Percentiles rank a stretch among this genome's conserved stretches.
phyloP scores from a whole-genome alignment of 2,797 vertebrate species.

The Iguana delicatissima region DNA sequence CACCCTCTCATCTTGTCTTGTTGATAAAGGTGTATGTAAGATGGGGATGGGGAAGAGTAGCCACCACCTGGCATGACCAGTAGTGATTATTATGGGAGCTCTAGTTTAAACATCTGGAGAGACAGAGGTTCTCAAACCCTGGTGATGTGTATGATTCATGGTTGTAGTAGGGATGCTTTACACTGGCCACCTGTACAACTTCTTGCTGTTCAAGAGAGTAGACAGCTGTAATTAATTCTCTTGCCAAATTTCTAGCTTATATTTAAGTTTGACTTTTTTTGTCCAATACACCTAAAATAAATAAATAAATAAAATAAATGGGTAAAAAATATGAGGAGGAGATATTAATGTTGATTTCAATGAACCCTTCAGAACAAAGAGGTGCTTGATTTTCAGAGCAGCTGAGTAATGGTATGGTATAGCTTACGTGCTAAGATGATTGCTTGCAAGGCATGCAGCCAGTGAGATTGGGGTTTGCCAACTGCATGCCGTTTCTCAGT shows the following conservation, averaged over 20 bases:
- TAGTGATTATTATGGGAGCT: background rate
- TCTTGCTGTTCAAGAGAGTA: background rate
- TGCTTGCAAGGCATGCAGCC: conserved; percentile 72
- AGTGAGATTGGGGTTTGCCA: conserved; percentile 66
- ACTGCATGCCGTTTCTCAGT: conserved; percentile 66
- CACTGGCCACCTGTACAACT: background rate
- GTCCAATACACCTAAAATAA: background rate
- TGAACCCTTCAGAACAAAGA: background rate
- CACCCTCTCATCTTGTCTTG: background rate
- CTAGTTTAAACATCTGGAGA: background rate
- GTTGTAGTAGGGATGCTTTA: background rate
- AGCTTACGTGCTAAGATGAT: conserved; percentile 56
- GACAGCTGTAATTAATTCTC: background rate
- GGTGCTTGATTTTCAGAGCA: background rate
- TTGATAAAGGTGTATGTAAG: background rate
- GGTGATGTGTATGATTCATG: background rate
- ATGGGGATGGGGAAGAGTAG: too few species aligned
- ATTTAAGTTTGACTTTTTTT: background rate
- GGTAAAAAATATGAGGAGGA: background rate
- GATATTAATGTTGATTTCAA: background rate
- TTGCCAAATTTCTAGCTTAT: background rate
- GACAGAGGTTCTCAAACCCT: background rate
- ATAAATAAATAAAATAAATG: too few species aligned
- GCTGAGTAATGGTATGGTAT: background rate
- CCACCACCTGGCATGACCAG: background rate